Conservation (phyloP, 2,888 invertebrate genomes). For the Microdon myrmicae region DNA sequence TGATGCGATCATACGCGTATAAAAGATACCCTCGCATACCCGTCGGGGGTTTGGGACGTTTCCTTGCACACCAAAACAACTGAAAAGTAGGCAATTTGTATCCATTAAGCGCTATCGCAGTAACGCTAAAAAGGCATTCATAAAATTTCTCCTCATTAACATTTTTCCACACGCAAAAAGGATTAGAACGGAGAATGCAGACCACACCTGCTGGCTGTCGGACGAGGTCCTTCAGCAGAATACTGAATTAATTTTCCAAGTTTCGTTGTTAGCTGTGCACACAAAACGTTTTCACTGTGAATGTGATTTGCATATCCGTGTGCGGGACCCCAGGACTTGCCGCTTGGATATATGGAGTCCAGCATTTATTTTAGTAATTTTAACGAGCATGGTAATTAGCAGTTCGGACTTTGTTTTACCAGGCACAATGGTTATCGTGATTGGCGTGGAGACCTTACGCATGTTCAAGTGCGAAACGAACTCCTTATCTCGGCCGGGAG, state of each 20-base stretch:
- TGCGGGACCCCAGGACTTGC: too few relatives aligned
- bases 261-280: conserved; percentile 44
- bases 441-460: conserved; percentile 48
- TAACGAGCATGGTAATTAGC: conserved; percentile 52
- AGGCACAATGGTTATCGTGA: conserved; percentile 33
- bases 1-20: conserved; percentile 50
- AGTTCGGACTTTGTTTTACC: conserved; percentile 43
- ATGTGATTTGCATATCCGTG: conserved; percentile 40
- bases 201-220: conserved; percentile 1
- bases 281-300: conserved; percentile 35
- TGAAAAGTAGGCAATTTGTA: conserved; percentile 44
- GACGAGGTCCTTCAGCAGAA: conserved; percentile 21
- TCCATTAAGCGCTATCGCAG: conserved; percentile 48
- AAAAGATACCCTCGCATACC: conserved; percentile 45
- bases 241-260: conserved; percentile 45
- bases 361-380: conserved; percentile 45
- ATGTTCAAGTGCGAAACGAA: conserved; percentile 46
- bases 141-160: conserved; percentile 50
- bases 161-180: conserved; percentile 50
- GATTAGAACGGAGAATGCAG: conserved; percentile 39
- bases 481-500: conserved; percentile 37
- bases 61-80: conserved; percentile 4
- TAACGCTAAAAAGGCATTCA: conserved; percentile 53
- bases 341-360: conserved; percentile 23
- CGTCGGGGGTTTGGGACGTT: too few relatives aligned